Percentiles rank a stretch among this genome's conserved stretches.
These are phyloP conservation scores for Myiotriccus ornatus DNA, from an alignment of 2,797 vertebrate species.

Conservation along the genomic window DNA sequence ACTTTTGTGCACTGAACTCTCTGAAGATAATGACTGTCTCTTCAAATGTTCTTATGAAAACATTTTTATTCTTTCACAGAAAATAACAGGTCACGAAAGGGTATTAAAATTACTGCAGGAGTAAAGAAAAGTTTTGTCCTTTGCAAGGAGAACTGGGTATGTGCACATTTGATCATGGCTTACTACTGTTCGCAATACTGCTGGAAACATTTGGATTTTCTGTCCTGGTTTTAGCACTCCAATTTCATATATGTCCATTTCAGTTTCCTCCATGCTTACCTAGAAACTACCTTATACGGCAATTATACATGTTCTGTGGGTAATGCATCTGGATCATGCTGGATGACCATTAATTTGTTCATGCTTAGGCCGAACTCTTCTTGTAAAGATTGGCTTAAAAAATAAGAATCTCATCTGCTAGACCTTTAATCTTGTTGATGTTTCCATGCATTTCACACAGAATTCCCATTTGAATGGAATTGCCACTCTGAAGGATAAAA, in stretches of 20 bases:
- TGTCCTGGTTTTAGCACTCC: not conserved
- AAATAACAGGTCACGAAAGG: not conserved
- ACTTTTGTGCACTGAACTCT: not conserved
- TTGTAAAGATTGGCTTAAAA: not conserved
- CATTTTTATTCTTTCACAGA: not conserved
- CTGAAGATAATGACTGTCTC: not conserved
- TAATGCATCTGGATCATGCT: not conserved
- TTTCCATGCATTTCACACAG: conserved; percentile 38
- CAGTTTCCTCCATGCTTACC: not conserved
- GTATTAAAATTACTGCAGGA: conserved; percentile 42
- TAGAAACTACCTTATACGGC: not conserved
- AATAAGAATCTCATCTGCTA: not conserved
- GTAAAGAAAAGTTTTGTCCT: conserved; percentile 44
- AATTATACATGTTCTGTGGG: not conserved
- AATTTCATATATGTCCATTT: not conserved
- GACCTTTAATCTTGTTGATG: not conserved
- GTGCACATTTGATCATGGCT: not conserved
- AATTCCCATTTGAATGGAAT: conserved; percentile 40
- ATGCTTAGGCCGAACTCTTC: not conserved
- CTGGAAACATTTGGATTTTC: not conserved
- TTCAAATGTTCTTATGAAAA: not conserved
- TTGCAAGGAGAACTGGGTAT: conserved; percentile 55
- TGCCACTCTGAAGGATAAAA: conserved; percentile 41
- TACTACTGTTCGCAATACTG: not conserved
- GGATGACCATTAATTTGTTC: not conserved